Conservation (phyloP, 2,888 invertebrate species). For the Tetramorium bicarinatum region DNA sequence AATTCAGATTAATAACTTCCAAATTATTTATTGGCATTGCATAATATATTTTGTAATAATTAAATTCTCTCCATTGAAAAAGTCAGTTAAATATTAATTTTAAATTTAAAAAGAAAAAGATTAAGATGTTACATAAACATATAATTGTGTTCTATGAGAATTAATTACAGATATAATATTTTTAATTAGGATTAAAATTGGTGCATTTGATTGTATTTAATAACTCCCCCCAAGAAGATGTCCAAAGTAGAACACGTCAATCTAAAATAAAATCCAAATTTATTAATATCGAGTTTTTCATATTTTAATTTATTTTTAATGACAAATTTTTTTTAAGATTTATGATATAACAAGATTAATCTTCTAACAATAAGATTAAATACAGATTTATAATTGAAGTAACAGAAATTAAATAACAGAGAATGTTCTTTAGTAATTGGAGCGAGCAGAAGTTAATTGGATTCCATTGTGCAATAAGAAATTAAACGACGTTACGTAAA, state of each 20-base stretch:
- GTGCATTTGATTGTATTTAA: neutral
- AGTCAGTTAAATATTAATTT: neutral
- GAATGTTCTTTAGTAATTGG: neutral
- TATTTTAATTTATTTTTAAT: neutral
- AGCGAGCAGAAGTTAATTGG: neutral
- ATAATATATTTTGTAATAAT: neutral
- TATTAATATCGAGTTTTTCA: too few species aligned
- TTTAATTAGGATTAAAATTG: neutral
- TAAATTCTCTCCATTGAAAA: neutral
- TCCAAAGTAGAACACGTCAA: neutral
- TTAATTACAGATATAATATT: neutral
- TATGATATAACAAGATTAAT: neutral
- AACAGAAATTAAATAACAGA: neutral
- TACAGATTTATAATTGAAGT: neutral
- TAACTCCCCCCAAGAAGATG: neutral
- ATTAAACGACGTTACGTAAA: neutral
- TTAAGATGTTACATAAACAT: neutral
- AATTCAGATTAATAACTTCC: neutral
- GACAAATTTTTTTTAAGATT: neutral
- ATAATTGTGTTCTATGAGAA: neutral
- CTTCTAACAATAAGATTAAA: neutral
- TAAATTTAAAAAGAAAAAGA: slow-evolving; percentile 23
- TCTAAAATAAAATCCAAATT: neutral
- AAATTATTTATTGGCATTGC: neutral
- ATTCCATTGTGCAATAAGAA: neutral